A percentile compares a stretch with the other conserved stretches of the same genome.
These are phyloP conservation scores for Actenoides hombroni DNA, from an alignment of 2,113 vertebrate species.

Conservation along the genomic window DNA sequence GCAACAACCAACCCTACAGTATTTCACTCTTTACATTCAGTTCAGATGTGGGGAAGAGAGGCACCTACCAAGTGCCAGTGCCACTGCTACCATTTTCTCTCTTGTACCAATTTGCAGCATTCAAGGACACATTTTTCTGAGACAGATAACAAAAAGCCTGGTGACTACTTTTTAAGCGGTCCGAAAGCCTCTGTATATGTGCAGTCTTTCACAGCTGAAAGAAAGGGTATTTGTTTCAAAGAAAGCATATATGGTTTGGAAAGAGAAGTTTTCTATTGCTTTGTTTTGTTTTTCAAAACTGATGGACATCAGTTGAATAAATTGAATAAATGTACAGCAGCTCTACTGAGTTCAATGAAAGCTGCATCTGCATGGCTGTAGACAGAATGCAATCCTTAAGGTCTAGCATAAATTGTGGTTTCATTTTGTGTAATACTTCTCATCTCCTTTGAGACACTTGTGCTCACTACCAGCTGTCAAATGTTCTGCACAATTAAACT, in stretches of 20 bases:
- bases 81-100: neutral
- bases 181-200: neutral
- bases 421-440: neutral
- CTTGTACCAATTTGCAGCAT: neutral
- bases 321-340: neutral
- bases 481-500: neutral
- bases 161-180: neutral
- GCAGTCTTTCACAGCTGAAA: neutral
- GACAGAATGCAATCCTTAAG: neutral
- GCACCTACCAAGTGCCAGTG: neutral
- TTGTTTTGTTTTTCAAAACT: neutral
- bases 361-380: neutral
- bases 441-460: neutral
- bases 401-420: neutral
- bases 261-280: neutral
- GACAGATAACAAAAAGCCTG: neutral
- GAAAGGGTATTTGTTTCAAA: neutral
- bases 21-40: neutral
- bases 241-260: neutral
- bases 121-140: neutral
- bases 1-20: neutral
- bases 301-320: too few relatives aligned
- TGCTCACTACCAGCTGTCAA: neutral
- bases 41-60: neutral
- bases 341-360: neutral